Evolutionary conservation across 2,113 vertebrate species (phyloP).

Genomic region (Elgaria multicarinata): DNA sequence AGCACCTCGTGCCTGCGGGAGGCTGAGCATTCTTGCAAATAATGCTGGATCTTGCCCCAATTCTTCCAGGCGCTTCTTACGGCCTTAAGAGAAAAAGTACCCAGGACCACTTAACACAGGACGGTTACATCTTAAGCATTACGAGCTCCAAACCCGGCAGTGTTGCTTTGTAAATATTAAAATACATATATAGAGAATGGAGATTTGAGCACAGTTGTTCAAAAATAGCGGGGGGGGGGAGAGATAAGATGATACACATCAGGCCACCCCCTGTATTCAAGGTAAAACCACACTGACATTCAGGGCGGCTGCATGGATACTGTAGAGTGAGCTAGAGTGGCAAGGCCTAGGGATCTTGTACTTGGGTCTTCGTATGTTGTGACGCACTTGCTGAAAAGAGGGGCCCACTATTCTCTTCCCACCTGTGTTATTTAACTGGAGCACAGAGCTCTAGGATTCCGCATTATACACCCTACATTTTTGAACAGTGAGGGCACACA

Average conservation of each 20-base stretch:
- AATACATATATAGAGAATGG: no score
- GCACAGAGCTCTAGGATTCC: background rate
- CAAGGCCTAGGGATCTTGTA: background rate
- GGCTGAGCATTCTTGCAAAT: background rate
- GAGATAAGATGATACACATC: no score
- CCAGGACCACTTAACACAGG: background rate
- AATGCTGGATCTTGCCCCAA: background rate
- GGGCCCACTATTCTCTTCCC: background rate
- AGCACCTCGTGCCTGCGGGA: background rate
- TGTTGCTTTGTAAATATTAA: no score
- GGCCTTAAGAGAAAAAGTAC: background rate
- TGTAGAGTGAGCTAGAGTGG: no score
- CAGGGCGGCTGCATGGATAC: no score
- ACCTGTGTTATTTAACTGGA: background rate
- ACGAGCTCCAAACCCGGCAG: background rate
- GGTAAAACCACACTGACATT: no score
- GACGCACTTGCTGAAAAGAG: background rate
- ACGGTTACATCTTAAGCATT: background rate
- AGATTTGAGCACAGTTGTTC: no score
- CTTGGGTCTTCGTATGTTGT: background rate
- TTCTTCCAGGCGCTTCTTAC: background rate
- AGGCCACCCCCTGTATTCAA: no score
- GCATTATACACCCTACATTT: background rate
- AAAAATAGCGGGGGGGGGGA: no score
- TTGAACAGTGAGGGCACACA: background rate